Percentiles rank a stretch among this genome's conserved stretches.
Conservation (phyloP, 2,888 invertebrate species). For the Junonia oenone region DNA sequence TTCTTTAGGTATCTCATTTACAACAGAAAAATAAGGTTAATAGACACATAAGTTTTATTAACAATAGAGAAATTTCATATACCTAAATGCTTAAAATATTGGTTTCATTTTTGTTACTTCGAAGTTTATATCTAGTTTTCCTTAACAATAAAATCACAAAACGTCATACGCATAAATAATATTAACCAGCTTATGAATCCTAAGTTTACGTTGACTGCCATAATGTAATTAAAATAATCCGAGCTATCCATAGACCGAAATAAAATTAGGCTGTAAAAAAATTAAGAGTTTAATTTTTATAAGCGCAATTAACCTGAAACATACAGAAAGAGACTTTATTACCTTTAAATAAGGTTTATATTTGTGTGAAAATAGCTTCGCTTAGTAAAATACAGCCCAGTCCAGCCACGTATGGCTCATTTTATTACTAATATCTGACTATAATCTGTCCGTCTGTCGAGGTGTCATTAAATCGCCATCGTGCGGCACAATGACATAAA, state of each 20-base stretch:
- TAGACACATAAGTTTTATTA: too few species aligned
- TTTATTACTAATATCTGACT: conserved; percentile 38
- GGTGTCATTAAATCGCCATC: conserved; percentile 60
- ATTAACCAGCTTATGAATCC: not conserved
- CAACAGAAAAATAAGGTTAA: too few species aligned
- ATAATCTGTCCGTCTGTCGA: conserved; percentile 48
- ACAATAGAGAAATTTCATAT: too few species aligned
- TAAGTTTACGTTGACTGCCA: not conserved
- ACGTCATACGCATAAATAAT: too few species aligned
- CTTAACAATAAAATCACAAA: too few species aligned
- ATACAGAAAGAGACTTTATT: not conserved
- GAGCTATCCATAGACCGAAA: not conserved
- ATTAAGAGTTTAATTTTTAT: conserved; percentile 25
- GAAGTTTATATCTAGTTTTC: too few species aligned
- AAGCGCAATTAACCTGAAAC: conserved; percentile 13
- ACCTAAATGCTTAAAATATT: too few species aligned
- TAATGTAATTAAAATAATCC: not conserved
- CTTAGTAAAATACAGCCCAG: conserved; percentile 20
- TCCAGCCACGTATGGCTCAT: conserved; percentile 8
- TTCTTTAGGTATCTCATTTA: too few species aligned
- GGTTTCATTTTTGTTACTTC: too few species aligned
- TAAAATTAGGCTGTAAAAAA: conserved; percentile 26
- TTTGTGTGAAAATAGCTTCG: not conserved
- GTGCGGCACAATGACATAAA: conserved; percentile 52
- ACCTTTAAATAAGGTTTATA: not conserved